A percentile compares a stretch with the other conserved stretches of the same genome.
Evolutionary conservation across 2,113 vertebrate genomes (phyloP).

Genomic region (Rhombomys opimus): DNA sequence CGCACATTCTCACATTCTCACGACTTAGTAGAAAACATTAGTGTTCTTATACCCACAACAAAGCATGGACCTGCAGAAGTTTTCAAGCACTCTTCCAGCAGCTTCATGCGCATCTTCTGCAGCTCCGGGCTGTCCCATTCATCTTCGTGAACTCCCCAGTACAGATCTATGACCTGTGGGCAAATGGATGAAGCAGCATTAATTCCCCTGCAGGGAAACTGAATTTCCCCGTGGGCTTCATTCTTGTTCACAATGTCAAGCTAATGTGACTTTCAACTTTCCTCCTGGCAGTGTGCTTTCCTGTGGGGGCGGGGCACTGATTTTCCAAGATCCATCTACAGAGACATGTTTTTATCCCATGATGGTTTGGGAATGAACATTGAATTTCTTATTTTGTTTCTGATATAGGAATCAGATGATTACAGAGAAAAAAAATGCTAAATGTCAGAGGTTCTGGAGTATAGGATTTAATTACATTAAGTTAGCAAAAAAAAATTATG

Average conservation of each 20-base stretch:
- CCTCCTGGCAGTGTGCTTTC: background rate
- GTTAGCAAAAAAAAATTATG: slow-evolving; percentile 67
- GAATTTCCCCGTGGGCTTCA: background rate
- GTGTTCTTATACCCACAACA: slow-evolving; percentile 95
- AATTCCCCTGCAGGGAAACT: slow-evolving; percentile 13
- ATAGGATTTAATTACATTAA: slow-evolving; percentile 70
- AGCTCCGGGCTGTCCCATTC: slow-evolving; percentile 97
- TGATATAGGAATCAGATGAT: slow-evolving; percentile 59
- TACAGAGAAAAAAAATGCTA: slow-evolving; percentile 66
- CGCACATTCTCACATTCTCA: slow-evolving; percentile 57
- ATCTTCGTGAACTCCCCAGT: slow-evolving; percentile 96
- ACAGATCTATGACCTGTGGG: slow-evolving; percentile 96
- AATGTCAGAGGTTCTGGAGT: slow-evolving; percentile 56
- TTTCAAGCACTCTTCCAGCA: slow-evolving; percentile 97
- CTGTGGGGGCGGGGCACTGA: slow-evolving; percentile 9
- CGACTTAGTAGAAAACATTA: slow-evolving; percentile 82
- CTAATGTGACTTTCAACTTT: slow-evolving; percentile 6
- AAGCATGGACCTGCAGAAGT: slow-evolving; percentile 99
- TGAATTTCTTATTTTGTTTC: slow-evolving; percentile 43
- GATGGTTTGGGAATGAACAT: slow-evolving; percentile 2
- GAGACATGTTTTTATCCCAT: background rate
- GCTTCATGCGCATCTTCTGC: slow-evolving; percentile 96
- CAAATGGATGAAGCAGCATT: slow-evolving; percentile 43
- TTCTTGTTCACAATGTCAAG: slow-evolving; percentile 1
- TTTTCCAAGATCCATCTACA: slow-evolving; percentile 47